Conservation (phyloP, 2,888 invertebrate genomes). For the Tortricodes alternella region DNA sequence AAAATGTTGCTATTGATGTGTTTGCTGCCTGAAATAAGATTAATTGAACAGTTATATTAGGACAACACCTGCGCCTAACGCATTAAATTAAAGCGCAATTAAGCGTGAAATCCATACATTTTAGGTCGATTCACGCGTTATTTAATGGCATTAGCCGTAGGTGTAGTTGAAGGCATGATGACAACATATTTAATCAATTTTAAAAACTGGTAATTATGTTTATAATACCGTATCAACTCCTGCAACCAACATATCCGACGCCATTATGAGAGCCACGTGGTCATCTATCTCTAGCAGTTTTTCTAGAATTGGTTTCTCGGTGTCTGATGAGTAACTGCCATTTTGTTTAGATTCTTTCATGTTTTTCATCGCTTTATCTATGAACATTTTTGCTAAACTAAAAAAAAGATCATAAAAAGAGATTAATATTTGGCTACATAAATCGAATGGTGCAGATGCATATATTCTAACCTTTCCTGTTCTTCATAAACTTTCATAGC, state of each 20-base stretch:
- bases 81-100: neutral
- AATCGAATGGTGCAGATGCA: neutral
- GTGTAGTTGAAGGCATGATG: neutral
- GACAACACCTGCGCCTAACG: neutral
- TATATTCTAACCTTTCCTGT: slow-evolving; percentile 16
- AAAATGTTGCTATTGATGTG: slow-evolving; percentile 79
- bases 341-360: slow-evolving; percentile 38
- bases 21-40: slow-evolving; percentile 76
- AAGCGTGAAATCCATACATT: neutral
- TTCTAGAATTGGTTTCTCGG: slow-evolving; percentile 83
- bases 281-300: slow-evolving; percentile 83
- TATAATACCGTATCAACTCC: slow-evolving; percentile 87
- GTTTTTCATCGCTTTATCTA: slow-evolving; percentile 49
- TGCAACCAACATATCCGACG: slow-evolving; percentile 85
- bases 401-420: neutral
- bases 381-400: slow-evolving; percentile 47
- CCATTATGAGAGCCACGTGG: slow-evolving; percentile 84
- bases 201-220: neutral
- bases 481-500: slow-evolving; percentile 27
- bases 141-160: neutral
- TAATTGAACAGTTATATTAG: slow-evolving; percentile 8
- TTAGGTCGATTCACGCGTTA: too few species aligned
- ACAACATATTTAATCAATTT: neutral
- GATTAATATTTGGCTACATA: neutral
- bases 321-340: slow-evolving; percentile 37